Evolutionary conservation across 2,113 vertebrate genomes (phyloP), one percentile per base, ranked within the genome.

Genomic region (Orthonyx spaldingii): DNA sequence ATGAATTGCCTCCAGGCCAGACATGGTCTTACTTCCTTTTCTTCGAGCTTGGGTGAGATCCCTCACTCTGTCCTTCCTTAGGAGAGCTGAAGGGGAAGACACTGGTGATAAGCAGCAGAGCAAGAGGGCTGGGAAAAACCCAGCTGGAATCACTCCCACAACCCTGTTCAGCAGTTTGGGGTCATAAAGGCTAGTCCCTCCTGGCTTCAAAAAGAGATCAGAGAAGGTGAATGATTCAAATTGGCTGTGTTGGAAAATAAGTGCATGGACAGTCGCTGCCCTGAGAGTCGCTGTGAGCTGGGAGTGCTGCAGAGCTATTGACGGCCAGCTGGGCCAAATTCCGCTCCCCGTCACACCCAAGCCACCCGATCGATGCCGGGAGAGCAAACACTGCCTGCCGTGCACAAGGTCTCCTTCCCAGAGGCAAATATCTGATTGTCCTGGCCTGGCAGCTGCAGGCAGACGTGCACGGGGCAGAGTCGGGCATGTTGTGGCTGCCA

Each of bases 401-500:
- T 49, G n/a, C 68, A 71, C 87, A 86, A 96, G 44, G 84, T 95
- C 90, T 94, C 95, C 90, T 97, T 97, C 94, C 96, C 96, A 56
- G 75, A 92, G 93, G 97, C 96, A 76, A 71, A 90, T 79, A 93
- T 90, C 83, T 0, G 3, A 86, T 92, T 92, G 84, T 75, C 84
- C 89, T 46, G 61, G 68, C 87, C 84, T 6, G 5, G 76, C 26
- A 83, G 61, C 53, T 26, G 89, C 76, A 50, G 88, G 33, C 2
- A 0, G 57, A n/a, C 1, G 0, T 32, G 65, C 53, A 21, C 0
- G 1, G 63, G 49, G 56, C 41, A 69, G n/a, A 21, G 2, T 1
- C 46, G 57, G 71, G 52, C 82, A 61, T 0, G 4, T 24, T 6
- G 3, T 2, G 4, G 32, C 61, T 72, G 49, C 15, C 28, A 11